These are phyloP conservation scores for Rutilus rutilus DNA, from an alignment of 2,113 vertebrate species.

Conservation along the genomic window DNA sequence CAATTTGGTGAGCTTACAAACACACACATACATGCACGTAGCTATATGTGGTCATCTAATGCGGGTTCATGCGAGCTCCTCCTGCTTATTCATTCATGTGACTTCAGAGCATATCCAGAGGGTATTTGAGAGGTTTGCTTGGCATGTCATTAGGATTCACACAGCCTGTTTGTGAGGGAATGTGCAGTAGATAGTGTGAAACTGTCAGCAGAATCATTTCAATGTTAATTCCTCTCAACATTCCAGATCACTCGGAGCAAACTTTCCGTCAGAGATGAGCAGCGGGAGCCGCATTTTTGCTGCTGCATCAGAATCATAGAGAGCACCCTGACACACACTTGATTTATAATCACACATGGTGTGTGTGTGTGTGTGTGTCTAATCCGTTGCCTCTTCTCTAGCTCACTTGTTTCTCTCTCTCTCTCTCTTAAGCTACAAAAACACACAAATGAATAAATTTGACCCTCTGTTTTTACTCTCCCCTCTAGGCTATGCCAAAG, in stretches of 20 bases:
- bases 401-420: neutral
- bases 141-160: constrained; percentile 59
- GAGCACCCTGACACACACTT: constrained; percentile 41
- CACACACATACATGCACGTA: neutral
- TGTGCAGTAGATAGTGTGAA: constrained; percentile 52
- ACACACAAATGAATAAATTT: neutral
- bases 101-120: constrained; percentile 43
- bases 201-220: constrained; percentile 61
- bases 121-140: constrained; percentile 50
- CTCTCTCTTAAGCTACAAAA: neutral
- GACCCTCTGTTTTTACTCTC: neutral
- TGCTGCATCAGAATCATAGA: constrained; percentile 54
- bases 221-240: constrained; percentile 57
- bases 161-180: constrained; percentile 46
- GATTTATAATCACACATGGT: constrained; percentile 47
- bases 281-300: constrained; percentile 47
- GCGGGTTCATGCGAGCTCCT: constrained; percentile 42
- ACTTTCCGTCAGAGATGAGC: constrained; percentile 48
- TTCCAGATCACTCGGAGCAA: constrained; percentile 60
- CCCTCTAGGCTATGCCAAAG: neutral
- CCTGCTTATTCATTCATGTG: constrained; percentile 43
- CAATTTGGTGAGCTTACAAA: neutral
- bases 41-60: constrained; percentile 36
- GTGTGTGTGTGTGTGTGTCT: constrained; percentile 57
- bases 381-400: constrained; percentile 36